Evolutionary conservation across 1,140 invertebrate genomes (phyloP).

Genomic region (Berghia stephanieae): DNA sequence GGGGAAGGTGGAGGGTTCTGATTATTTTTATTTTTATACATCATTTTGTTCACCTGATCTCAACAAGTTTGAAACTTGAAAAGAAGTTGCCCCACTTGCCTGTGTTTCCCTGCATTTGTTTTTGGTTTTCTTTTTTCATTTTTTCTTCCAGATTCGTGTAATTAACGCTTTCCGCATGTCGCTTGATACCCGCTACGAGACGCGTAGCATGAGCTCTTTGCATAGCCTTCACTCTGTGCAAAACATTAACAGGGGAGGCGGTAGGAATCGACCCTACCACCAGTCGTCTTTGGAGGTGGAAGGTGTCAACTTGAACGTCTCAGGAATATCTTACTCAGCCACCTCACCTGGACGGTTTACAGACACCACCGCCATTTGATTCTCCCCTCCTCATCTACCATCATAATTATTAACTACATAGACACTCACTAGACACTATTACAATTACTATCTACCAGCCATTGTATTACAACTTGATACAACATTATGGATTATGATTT

Average conservation of each 20-base stretch:
- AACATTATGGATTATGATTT: no score
- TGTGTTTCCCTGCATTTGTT: not conserved
- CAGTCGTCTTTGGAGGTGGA: constrained; percentile 28
- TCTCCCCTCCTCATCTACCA: no score
- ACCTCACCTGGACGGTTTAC: constrained; percentile 25
- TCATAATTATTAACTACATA: no score
- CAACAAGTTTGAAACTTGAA: no score
- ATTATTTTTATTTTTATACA: not conserved
- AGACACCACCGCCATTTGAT: constrained; percentile 27
- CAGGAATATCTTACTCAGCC: constrained; percentile 14
- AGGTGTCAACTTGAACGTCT: not conserved
- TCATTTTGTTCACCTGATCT: no score
- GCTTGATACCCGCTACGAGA: constrained; percentile 91
- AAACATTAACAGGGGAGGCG: constrained; percentile 43
- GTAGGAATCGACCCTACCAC: constrained; percentile 33
- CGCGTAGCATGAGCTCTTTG: constrained; percentile 63
- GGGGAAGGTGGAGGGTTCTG: not conserved
- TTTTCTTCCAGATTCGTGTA: constrained; percentile 81
- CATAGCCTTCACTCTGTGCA: constrained; percentile 64
- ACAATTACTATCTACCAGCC: no score
- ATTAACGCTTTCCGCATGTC: constrained; percentile 99
- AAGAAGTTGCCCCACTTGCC: no score
- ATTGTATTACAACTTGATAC: no score
- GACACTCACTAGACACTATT: no score
- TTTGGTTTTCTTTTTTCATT: not conserved